A percentile compares a stretch with the other conserved stretches of the same genome.
Conservation (phyloP, 1,140 invertebrate species). For the Eumeta japonica region DNA sequence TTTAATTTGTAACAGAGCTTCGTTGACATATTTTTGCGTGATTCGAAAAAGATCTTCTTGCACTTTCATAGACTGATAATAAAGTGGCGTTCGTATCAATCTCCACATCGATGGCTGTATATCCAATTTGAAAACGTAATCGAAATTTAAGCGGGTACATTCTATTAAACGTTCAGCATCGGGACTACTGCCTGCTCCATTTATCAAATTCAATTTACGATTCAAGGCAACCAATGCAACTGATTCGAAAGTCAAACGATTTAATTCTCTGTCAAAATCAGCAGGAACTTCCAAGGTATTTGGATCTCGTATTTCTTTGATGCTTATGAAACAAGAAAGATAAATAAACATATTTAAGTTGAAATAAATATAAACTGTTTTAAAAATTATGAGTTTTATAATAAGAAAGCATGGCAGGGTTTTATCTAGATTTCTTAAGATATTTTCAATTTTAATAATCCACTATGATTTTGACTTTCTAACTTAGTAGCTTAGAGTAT, state of each 20-base stretch:
- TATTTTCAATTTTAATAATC: too few species aligned
- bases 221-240: conserved; percentile 65
- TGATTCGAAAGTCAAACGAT: conserved; percentile 65
- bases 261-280: conserved; percentile 60
- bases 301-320: conserved; percentile 45
- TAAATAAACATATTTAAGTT: too few species aligned
- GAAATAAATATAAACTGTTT: too few species aligned
- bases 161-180: conserved; percentile 58
- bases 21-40: conserved; percentile 7
- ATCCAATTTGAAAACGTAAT: conserved; percentile 59
- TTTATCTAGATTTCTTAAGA: too few species aligned
- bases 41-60: conserved; percentile 17
- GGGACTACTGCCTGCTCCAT: conserved; percentile 39
- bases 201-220: conserved; percentile 58
- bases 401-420: too few species aligned
- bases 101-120: conserved; percentile 62
- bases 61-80: conserved; percentile 46
- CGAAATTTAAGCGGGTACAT: conserved; percentile 60
- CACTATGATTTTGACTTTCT: too few species aligned
- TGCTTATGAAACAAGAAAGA: too few species aligned
- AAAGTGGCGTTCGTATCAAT: conserved; percentile 53
- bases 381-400: too few species aligned
- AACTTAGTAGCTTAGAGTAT: too few species aligned
- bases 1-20: too few species aligned
- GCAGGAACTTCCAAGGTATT: conserved; percentile 51